Conservation (phyloP, 2,797 vertebrate species). For the Gymnothorax reevesii region DNA sequence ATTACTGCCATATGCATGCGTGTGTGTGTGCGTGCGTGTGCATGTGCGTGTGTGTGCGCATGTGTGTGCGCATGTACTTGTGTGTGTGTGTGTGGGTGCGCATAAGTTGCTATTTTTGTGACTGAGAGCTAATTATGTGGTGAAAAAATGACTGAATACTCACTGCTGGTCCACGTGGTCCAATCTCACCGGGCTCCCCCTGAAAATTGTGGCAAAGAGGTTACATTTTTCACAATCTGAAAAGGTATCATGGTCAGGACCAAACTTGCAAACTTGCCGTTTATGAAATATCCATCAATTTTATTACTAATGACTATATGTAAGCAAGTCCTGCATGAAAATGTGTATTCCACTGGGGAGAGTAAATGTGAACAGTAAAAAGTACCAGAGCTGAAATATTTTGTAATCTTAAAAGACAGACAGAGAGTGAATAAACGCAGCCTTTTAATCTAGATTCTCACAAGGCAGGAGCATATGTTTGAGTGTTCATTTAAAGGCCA, state of each 20-base stretch:
- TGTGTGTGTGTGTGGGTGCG: no score
- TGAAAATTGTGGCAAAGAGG: constrained; percentile 53
- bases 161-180: constrained; percentile 87
- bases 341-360: no score
- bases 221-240: not conserved
- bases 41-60: no score
- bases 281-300: not conserved
- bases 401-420: not conserved
- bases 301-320: not conserved
- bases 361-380: no score
- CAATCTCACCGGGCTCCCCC: constrained; percentile 90
- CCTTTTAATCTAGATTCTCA: not conserved
- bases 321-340: not conserved
- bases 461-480: not conserved
- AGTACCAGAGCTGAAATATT: not conserved
- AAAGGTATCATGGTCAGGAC: not conserved
- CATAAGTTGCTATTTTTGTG: not conserved
- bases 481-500: not conserved
- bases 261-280: not conserved
- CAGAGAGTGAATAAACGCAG: not conserved
- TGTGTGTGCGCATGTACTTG: no score
- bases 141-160: constrained; percentile 59
- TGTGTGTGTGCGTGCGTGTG: no score
- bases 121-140: not conserved
- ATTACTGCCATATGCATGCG: no score